Percentiles rank a stretch among this genome's conserved stretches.
phyloP scores from a whole-genome alignment of 2,888 invertebrate genomes.

The Agrotis puta region DNA sequence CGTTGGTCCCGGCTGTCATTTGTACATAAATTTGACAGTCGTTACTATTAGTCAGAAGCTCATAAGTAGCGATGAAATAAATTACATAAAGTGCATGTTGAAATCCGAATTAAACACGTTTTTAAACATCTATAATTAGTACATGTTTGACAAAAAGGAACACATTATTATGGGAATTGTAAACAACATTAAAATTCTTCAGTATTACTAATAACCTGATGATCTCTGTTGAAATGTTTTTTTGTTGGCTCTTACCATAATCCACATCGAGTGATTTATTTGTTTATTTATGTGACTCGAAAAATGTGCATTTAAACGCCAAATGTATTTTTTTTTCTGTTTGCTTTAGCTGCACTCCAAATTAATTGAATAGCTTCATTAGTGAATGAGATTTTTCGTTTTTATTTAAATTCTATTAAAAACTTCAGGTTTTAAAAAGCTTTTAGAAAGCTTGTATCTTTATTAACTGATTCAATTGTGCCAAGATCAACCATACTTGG shows the following conservation, averaged over 20 bases:
- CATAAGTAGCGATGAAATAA: conserved; percentile 1
- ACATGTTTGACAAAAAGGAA: background rate
- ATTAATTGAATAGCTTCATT: background rate
- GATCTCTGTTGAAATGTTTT: conserved; percentile 21
- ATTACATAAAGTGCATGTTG: background rate
- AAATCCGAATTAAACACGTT: background rate
- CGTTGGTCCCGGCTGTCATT: no score
- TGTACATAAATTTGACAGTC: no score
- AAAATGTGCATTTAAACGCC: conserved; percentile 6
- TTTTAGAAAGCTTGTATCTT: no score
- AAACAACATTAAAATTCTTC: conserved; percentile 45
- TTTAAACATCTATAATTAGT: conserved; percentile 1
- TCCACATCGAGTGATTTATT: conserved; percentile 31
- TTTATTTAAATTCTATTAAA: background rate
- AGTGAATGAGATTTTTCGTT: background rate
- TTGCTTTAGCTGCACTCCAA: conserved; percentile 14
- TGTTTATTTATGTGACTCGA: conserved; percentile 28
- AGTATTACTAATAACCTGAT: conserved; percentile 23
- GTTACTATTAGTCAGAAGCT: no score
- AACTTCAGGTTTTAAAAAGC: no score
- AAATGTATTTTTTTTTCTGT: conserved; percentile 15
- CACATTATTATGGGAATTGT: background rate
- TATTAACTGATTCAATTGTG: no score
- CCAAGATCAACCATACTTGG: background rate
- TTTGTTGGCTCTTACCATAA: conserved; percentile 33